These are phyloP conservation scores for Hypomecis punctinalis DNA, from an alignment of 2,888 invertebrate species.

Conservation along the genomic window DNA sequence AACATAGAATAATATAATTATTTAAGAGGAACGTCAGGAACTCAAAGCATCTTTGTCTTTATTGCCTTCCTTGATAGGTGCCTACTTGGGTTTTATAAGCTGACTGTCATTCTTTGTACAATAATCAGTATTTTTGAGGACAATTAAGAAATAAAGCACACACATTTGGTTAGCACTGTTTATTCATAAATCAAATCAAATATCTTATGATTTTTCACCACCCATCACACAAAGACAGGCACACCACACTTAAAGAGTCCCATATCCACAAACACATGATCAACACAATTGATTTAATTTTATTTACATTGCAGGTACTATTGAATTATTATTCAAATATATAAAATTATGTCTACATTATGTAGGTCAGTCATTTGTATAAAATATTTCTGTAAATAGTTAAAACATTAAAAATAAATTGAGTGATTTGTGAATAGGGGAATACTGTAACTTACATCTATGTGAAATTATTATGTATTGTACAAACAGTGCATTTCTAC, in stretches of 20 bases:
- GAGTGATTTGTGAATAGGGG: slow-evolving; percentile 61
- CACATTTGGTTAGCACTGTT: slow-evolving; percentile 64
- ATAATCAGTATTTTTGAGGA: not conserved
- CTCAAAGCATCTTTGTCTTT: too few species aligned
- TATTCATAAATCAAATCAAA: slow-evolving; percentile 59
- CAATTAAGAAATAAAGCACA: slow-evolving; percentile 23
- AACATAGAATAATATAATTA: too few species aligned
- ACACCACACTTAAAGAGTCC: slow-evolving; percentile 49
- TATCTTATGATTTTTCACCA: slow-evolving; percentile 54
- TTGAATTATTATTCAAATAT: slow-evolving; percentile 48
- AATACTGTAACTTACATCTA: slow-evolving; percentile 43
- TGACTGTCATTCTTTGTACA: slow-evolving; percentile 10
- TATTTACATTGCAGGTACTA: slow-evolving; percentile 74
- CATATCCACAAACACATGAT: slow-evolving; percentile 62
- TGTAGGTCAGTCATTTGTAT: slow-evolving; percentile 53
- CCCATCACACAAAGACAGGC: slow-evolving; percentile 44
- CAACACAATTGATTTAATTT: slow-evolving; percentile 57
- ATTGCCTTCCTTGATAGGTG: too few species aligned
- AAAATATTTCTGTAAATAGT: slow-evolving; percentile 47
- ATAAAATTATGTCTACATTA: slow-evolving; percentile 44
- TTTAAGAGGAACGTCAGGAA: too few species aligned
- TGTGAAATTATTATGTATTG: slow-evolving; percentile 44
- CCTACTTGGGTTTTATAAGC: too few species aligned
- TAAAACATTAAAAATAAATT: slow-evolving; percentile 37
- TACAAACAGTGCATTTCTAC: slow-evolving; percentile 67